Percentiles rank a stretch among this genome's conserved stretches.
Evolutionary conservation across 2,797 vertebrate species (phyloP).

Genomic region (Gobionotothen gibberifrons): DNA sequence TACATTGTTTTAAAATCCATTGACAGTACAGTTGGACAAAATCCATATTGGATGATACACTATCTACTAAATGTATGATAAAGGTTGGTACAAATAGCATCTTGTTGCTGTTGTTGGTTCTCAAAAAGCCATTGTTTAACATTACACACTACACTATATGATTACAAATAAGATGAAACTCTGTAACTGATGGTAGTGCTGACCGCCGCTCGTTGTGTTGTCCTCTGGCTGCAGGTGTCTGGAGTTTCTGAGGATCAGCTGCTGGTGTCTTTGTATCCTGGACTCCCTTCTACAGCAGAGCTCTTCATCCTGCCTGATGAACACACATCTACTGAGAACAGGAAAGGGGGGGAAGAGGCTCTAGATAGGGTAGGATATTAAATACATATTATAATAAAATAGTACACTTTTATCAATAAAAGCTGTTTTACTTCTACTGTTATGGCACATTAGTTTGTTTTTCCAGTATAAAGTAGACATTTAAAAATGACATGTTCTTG

Average conservation of each 20-base stretch:
- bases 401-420: neutral
- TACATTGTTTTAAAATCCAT: neutral
- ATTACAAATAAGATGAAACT: neutral
- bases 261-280: constrained; percentile 93
- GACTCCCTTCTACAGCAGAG: constrained; percentile 93
- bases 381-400: neutral
- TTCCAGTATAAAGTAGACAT: neutral
- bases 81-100: neutral
- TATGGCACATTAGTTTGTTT: constrained; percentile 2
- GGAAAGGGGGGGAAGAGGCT: constrained; percentile 85
- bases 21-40: neutral
- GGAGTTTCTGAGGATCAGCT: constrained; percentile 89
- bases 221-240: constrained; percentile 84
- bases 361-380: constrained; percentile 86
- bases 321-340: constrained; percentile 85
- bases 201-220: neutral
- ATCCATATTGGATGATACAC: neutral
- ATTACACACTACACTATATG: neutral
- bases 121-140: neutral
- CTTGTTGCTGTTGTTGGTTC: neutral
- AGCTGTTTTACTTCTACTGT: neutral
- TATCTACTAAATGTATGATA: neutral
- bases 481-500: neutral
- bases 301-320: constrained; percentile 92
- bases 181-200: neutral